A percentile compares a stretch with the other conserved stretches of the same genome.
phyloP scores from a whole-genome alignment of 2,113 vertebrate genomes.

The Tragelaphus scriptus region DNA sequence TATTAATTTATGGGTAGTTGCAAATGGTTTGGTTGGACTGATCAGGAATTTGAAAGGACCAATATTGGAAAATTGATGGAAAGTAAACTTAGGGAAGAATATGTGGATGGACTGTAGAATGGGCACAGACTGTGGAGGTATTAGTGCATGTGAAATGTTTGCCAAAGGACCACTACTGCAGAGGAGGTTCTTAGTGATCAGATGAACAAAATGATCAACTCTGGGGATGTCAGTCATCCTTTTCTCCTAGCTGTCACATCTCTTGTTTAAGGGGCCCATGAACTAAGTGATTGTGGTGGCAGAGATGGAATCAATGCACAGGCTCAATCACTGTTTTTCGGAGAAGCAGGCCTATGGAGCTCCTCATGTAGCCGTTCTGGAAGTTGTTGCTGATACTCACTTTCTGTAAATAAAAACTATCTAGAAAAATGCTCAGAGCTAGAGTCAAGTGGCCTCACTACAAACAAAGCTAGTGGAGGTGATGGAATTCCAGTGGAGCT shows the following conservation, averaged over 20 bases:
- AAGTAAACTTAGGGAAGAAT: neutral
- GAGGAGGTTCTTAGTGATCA: neutral
- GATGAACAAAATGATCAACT: neutral
- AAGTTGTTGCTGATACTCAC: neutral
- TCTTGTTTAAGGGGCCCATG: neutral
- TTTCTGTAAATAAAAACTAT: neutral
- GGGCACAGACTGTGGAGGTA: neutral
- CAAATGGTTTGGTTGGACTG: neutral
- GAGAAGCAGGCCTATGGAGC: neutral
- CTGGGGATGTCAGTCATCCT: neutral
- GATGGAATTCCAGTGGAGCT: no score
- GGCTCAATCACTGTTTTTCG: neutral
- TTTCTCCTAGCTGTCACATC: neutral
- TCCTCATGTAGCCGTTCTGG: neutral
- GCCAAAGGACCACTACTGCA: neutral
- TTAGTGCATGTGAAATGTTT: neutral
- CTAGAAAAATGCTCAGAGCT: neutral
- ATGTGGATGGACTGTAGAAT: neutral
- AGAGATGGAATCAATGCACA: neutral
- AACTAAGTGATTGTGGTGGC: neutral
- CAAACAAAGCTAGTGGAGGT: no score
- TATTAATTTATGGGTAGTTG: neutral
- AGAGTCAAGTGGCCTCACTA: neutral
- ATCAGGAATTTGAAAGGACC: neutral
- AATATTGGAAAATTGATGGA: neutral